Evolutionary conservation across 2,797 vertebrate genomes (phyloP).

Genomic region (Falco naumanni): DNA sequence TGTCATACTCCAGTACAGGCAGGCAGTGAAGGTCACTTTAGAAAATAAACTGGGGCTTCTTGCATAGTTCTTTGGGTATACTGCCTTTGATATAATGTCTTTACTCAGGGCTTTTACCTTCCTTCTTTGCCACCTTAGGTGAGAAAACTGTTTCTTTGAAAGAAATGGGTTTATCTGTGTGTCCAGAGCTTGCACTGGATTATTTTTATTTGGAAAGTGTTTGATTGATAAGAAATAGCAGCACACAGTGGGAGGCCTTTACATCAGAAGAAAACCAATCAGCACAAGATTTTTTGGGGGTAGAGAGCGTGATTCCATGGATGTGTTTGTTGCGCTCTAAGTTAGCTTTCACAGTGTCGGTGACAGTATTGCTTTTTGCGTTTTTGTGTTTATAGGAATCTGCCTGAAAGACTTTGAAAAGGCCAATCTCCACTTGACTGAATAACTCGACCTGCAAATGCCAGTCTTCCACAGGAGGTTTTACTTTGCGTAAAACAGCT

Average conservation of each 20-base stretch:
- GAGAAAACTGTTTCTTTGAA: not conserved
- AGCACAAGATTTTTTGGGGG: not conserved
- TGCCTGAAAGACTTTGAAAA: conserved; percentile 12
- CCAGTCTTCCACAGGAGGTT: not conserved
- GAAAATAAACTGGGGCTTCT: not conserved
- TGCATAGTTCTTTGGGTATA: not conserved
- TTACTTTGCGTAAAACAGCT: not conserved
- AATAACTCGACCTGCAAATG: not conserved
- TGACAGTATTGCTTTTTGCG: not conserved
- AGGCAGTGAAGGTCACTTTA: not conserved
- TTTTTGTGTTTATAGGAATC: not conserved
- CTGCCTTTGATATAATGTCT: not conserved
- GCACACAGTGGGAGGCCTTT: not conserved
- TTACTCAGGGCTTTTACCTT: not conserved
- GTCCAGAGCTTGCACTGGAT: not conserved
- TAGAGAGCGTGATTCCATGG: not conserved
- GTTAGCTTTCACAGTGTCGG: not conserved
- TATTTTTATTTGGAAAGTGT: not conserved
- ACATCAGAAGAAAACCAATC: not conserved
- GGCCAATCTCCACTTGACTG: not conserved
- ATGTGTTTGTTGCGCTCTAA: accelerated
- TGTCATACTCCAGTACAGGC: not conserved
- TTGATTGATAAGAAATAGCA: not conserved
- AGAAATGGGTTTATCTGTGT: not conserved
- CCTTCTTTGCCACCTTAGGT: not conserved